phyloP scores from a whole-genome alignment of 2,888 invertebrate species.

The Tridacna crocea region DNA sequence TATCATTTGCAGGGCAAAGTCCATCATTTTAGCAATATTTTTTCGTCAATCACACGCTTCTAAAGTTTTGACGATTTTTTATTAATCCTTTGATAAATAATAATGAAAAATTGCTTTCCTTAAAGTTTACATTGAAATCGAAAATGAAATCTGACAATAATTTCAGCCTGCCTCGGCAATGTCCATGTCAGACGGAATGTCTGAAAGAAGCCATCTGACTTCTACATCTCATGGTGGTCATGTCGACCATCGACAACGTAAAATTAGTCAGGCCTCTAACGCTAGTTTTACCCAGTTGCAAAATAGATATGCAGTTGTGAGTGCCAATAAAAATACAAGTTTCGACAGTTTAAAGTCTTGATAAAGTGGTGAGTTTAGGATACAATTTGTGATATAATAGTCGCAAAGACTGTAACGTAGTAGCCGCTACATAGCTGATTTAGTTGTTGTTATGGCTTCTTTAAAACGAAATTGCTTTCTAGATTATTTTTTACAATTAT shows the following conservation, averaged over 20 bases:
- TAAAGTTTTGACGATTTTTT: too few relatives aligned
- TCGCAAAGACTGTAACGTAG: too few relatives aligned
- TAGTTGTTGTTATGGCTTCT: too few relatives aligned
- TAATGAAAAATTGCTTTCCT: too few relatives aligned
- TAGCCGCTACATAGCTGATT: too few relatives aligned
- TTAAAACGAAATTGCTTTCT: too few relatives aligned
- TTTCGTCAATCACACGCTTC: too few relatives aligned
- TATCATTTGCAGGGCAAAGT: too few relatives aligned
- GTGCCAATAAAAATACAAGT: slow-evolving; percentile 5
- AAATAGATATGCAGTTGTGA: slow-evolving; percentile 5
- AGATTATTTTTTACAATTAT: too few relatives aligned
- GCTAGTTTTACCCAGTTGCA: slow-evolving; percentile 6
- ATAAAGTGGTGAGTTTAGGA: slow-evolving; percentile 4
- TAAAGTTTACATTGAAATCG: too few relatives aligned
- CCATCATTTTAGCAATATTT: too few relatives aligned
- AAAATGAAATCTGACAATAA: background rate
- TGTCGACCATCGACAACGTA: slow-evolving; percentile 11
- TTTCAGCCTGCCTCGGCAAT: slow-evolving; percentile 55
- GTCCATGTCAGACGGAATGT: slow-evolving; percentile 48
- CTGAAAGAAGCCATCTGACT: slow-evolving; percentile 27
- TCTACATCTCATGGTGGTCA: slow-evolving; percentile 1
- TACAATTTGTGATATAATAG: background rate
- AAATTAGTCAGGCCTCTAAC: slow-evolving; percentile 25
- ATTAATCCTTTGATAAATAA: too few relatives aligned
- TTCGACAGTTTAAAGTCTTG: slow-evolving; percentile 10